These are phyloP conservation scores for Hetaerina titia DNA, from an alignment of 2,888 invertebrate genomes.

Conservation along the genomic window DNA sequence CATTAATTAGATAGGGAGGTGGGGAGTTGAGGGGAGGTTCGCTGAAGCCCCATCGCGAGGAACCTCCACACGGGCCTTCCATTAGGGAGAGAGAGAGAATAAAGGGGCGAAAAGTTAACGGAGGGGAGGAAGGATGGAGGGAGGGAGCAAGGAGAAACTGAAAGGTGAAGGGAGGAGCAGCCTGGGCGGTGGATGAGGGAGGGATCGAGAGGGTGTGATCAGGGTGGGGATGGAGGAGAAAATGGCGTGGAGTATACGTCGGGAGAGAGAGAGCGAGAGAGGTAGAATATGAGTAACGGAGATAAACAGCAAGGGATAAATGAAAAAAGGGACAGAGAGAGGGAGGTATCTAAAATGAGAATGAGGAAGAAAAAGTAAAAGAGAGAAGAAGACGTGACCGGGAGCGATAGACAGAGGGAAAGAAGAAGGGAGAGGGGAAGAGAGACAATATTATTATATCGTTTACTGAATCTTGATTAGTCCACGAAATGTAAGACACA, in stretches of 20 bases:
- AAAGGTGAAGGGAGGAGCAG: background rate
- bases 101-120: too few relatives aligned
- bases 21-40: background rate
- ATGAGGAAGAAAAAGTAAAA: background rate
- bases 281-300: background rate
- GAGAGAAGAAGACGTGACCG: background rate
- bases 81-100: too few relatives aligned
- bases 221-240: background rate
- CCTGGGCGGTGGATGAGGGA: background rate
- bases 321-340: too few relatives aligned
- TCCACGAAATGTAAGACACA: too few relatives aligned
- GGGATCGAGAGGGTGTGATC: background rate
- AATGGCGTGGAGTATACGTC: too few relatives aligned
- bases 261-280: background rate
- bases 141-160: background rate
- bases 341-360: background rate
- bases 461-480: background rate
- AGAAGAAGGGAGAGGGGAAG: background rate
- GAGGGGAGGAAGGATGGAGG: background rate
- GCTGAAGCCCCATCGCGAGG: background rate
- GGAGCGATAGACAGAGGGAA: background rate
- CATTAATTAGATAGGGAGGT: background rate
- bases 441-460: background rate
- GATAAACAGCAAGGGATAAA: background rate
- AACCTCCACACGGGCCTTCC: background rate